Conservation (phyloP, 1,140 invertebrate genomes). For the Arion vulgaris region DNA sequence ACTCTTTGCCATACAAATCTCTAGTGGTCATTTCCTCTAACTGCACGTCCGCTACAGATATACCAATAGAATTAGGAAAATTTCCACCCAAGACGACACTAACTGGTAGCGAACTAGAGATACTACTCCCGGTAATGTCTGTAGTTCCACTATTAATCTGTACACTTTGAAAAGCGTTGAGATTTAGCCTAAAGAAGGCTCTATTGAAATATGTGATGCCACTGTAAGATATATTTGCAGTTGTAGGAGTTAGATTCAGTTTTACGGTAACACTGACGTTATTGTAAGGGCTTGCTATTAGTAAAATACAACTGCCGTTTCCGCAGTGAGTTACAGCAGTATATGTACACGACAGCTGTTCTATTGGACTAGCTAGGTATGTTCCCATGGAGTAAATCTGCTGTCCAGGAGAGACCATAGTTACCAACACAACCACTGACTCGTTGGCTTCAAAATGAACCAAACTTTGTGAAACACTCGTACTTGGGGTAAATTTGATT, state of each 20-base stretch:
- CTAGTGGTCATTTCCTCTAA: constrained; percentile 2
- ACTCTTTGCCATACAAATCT: background rate
- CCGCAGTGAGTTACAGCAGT: background rate
- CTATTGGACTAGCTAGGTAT: background rate
- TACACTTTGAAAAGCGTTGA: background rate
- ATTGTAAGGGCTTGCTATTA: background rate
- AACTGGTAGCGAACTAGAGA: background rate
- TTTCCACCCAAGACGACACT: background rate
- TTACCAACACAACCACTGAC: background rate
- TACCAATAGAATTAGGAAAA: background rate
- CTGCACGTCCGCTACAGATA: background rate
- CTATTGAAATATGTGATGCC: background rate
- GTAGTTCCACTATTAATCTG: background rate
- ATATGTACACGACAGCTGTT: background rate
- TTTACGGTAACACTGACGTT: background rate
- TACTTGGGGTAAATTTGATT: background rate
- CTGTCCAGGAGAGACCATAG: background rate
- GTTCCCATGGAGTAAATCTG: background rate
- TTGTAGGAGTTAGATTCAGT: background rate
- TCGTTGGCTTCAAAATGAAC: background rate
- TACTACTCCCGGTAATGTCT: background rate
- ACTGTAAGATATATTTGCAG: background rate
- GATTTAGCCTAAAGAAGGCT: background rate
- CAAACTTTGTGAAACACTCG: background rate
- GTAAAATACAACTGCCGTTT: background rate